phyloP scores from a whole-genome alignment of 2,888 invertebrate species.

The Leucophora obtusa region DNA sequence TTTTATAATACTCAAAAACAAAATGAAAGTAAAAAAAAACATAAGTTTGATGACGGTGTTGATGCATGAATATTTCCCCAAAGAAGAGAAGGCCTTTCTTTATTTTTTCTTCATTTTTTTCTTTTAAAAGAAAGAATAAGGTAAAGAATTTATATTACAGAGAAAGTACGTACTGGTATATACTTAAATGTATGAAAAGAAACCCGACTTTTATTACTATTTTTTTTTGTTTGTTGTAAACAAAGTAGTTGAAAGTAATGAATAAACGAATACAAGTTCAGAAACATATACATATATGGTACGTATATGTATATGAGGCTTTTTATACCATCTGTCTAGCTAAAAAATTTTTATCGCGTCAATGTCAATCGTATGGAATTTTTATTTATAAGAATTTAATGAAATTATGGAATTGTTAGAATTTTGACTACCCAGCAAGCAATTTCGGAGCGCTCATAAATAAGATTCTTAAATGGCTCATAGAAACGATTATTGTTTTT shows the following conservation, averaged over 20 bases:
- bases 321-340: too few relatives aligned
- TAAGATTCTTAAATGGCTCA: too few relatives aligned
- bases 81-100: conserved; percentile 36
- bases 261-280: background rate
- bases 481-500: too few relatives aligned
- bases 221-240: background rate
- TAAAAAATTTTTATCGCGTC: too few relatives aligned
- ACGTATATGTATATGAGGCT: too few relatives aligned
- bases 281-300: too few relatives aligned
- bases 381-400: too few relatives aligned
- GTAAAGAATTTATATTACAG: background rate
- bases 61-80: conserved; percentile 32
- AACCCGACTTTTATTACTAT: background rate
- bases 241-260: background rate
- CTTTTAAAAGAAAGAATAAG: background rate
- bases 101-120: background rate
- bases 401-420: too few relatives aligned
- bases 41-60: conserved; percentile 27
- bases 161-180: background rate
- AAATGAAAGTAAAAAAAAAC: conserved; percentile 16
- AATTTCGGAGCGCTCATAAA: too few relatives aligned
- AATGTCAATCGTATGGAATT: too few relatives aligned
- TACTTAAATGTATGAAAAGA: background rate
- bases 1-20: background rate
- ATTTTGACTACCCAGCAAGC: too few relatives aligned